Percentiles rank a stretch among this genome's conserved stretches.
These are phyloP conservation scores for Mechanitis messenoides DNA, from an alignment of 2,888 invertebrate species.

Conservation along the genomic window DNA sequence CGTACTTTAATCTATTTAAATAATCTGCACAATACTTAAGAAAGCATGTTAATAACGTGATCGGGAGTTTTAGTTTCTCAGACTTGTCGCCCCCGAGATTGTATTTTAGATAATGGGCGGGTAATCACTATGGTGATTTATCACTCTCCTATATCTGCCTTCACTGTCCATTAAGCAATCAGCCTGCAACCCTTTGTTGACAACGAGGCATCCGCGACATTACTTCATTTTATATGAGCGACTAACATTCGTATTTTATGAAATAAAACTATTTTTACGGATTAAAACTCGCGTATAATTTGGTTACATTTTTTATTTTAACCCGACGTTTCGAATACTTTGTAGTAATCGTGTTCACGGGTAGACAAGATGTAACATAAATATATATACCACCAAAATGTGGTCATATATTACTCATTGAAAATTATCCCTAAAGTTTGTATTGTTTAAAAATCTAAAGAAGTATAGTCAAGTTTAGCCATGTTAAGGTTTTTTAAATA, in stretches of 20 bases:
- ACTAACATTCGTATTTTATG: neutral
- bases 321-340: no score
- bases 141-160: constrained; percentile 73
- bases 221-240: constrained; percentile 9
- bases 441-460: no score
- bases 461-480: no score
- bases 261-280: neutral
- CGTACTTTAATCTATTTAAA: no score
- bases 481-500: no score
- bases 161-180: constrained; percentile 77
- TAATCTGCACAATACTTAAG: neutral
- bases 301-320: no score
- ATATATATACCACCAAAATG: no score
- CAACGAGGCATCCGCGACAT: constrained; percentile 14
- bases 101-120: constrained; percentile 73
- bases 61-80: constrained; percentile 52
- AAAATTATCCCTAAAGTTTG: no score
- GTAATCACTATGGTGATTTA: constrained; percentile 75
- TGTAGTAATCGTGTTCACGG: no score
- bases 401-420: no score
- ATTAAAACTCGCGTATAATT: no score
- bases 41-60: constrained; percentile 56
- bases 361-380: no score
- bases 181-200: constrained; percentile 65
- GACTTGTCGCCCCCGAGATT: constrained; percentile 66